Evolutionary conservation across 2,888 invertebrate genomes (phyloP), one percentile per base, ranked within the genome.

Genomic region (Nemapogon koenigi): DNA sequence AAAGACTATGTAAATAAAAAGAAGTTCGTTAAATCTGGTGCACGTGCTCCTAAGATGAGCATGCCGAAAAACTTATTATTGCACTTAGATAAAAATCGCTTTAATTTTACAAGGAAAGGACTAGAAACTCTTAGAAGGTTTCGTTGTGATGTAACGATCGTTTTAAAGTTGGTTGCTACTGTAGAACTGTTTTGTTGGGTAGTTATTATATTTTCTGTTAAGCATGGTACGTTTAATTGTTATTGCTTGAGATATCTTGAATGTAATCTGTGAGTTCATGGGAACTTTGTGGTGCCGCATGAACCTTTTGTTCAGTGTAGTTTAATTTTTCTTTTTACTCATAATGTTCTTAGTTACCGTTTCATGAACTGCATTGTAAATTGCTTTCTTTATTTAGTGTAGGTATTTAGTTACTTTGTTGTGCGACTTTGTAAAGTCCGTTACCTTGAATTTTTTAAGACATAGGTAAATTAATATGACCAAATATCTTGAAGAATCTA

Each of bases 241-340:
- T 67, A 68, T 57, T 51, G 18, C 51, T 55, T 55, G 48, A 41
- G 53, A 59, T 70, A 75, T 73, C 72, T 51, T 51, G 54, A 52
- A 56, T 61, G 56, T 60, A 56, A 72, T 73, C 72, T 68, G 62
- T 63, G 61, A 51, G 58, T 73, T 73, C 71, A 73, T 73, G 75
- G 66, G 75, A 75, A 75, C 59, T 49, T 52, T 50, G 46, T 47
- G 14, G 15, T 13, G 22, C 8, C 8, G n/a, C n/a, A n/a, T n/a
- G n/a, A n/a, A n/a, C n/a, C n/a, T n/a, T n/a, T n/a, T n/a, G n/a
- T n/a, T n/a, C n/a, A n/a, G n/a, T n/a, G n/a, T n/a, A n/a, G n/a
- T n/a, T n/a, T n/a, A n/a, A n/a, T n/a, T n/a, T n/a, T n/a, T n/a
- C n/a, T n/a, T n/a, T n/a, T n/a, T n/a, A n/a, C n/a, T 55, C 37